These are phyloP conservation scores for Microcaecilia unicolor DNA, from an alignment of 2,797 vertebrate genomes.

Conservation along the genomic window DNA sequence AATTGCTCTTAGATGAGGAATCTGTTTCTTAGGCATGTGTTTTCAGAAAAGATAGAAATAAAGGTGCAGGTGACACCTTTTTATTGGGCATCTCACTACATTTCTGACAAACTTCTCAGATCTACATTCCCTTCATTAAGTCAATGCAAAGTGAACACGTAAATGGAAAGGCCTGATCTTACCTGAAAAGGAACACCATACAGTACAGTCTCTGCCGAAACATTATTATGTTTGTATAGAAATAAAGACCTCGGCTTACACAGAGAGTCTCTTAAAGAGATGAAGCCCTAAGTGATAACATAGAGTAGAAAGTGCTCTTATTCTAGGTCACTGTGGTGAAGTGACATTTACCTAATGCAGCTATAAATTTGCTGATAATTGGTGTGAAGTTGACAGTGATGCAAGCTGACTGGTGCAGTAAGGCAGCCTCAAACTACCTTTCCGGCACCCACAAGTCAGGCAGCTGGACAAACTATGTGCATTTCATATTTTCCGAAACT, in stretches of 20 bases:
- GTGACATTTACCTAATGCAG: conserved; percentile 91
- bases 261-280: conserved; percentile 35
- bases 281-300: conserved; percentile 48
- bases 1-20: no score
- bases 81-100: no score
- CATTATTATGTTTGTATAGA: conserved; percentile 31
- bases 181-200: conserved; percentile 13
- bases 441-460: conserved; percentile 38
- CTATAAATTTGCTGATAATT: conserved; percentile 82
- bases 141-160: conserved; percentile 12
- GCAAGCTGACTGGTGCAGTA: conserved; percentile 61
- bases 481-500: conserved; percentile 17
- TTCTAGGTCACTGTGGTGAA: conserved; percentile 67
- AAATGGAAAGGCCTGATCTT: background rate
- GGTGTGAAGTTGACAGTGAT: conserved; percentile 78
- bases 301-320: conserved; percentile 52
- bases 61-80: no score
- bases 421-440: conserved; percentile 46
- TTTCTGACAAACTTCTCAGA: no score
- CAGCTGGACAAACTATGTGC: conserved; percentile 6
- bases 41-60: no score
- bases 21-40: no score
- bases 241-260: conserved; percentile 38
- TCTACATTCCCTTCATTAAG: no score
- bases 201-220: conserved; percentile 26